Evolutionary conservation across 2,113 vertebrate genomes (phyloP), one percentile per base, ranked within the genome.

Genomic region (Vimba vimba): DNA sequence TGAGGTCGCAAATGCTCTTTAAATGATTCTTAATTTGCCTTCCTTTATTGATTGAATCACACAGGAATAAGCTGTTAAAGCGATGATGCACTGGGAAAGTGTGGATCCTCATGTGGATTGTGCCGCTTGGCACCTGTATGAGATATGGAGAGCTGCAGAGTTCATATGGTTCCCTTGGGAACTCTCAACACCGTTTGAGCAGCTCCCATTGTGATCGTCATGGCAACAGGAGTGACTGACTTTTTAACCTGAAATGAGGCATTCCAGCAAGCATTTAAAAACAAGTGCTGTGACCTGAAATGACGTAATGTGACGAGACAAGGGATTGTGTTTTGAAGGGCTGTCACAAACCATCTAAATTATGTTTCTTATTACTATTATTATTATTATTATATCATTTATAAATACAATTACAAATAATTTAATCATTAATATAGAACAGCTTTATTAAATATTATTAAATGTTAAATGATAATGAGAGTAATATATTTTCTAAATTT

Each of bases 191-290:
- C 19, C 2, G 10, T 19, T 19, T 36, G 30, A 78, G 30, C 6
- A 8, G 27, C 55, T 23, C 45, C 71, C 71, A 66, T 45, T 30
- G 64, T n/a, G 27, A 66, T 75, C 45, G 36, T 47, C 47, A 62
- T 75, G 25, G 79, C 71, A 68, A 50, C 57, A 45, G 43, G 57
- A 75, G 33, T 30, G 52, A 83, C 4, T 83, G 84, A 79, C 84
- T 83, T 83, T 79, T 83, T 86, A 74, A 62, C 43, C 83, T 79
- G 33, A 15, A 30, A 55, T 3, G 27, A 73, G 77, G 68, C 11
- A 86, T 30, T 79, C 33, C 33, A 60, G 77, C 21, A 15, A 79
- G 55, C 7, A 25, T 59, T 25, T 43, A 6, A 79, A 25, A n/a
- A 83, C 6, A 25, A 62, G 13, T 52, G 50, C 4, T 0, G 50